A percentile compares a stretch with the other conserved stretches of the same genome.
Evolutionary conservation across 2,113 vertebrate species (phyloP).

Genomic region (Lota lota): DNA sequence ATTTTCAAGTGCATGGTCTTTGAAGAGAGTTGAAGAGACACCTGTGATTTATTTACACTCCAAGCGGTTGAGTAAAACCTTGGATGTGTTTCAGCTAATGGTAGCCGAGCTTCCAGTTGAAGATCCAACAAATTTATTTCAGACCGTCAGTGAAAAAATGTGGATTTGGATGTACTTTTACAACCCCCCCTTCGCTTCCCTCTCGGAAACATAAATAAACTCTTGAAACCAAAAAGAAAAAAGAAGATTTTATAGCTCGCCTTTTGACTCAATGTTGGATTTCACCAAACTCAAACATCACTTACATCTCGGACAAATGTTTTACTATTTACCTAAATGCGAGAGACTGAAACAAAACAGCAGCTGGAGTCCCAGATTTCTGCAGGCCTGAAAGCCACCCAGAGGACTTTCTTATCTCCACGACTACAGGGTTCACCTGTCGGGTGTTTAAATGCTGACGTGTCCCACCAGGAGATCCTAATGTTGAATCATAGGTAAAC

Average conservation of each 20-base stretch:
- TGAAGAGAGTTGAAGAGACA: too few species aligned
- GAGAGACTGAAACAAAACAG: not conserved
- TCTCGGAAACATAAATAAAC: not conserved
- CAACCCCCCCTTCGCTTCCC: not conserved
- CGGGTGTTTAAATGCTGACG: slow-evolving; percentile 8
- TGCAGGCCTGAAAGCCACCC: not conserved
- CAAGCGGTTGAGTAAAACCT: too few species aligned
- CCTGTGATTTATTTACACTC: too few species aligned
- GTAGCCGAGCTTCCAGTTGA: too few species aligned
- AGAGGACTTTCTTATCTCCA: slow-evolving; percentile 14
- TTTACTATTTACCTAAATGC: not conserved
- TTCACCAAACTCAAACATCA: not conserved
- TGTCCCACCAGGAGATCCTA: too few species aligned
- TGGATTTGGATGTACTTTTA: not conserved
- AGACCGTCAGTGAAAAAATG: not conserved
- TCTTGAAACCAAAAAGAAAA: slow-evolving; percentile 2
- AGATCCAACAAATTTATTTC: too few species aligned
- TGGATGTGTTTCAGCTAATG: too few species aligned
- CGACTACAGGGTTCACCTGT: slow-evolving; percentile 25
- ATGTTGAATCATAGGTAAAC: too few species aligned
- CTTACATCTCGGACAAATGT: not conserved
- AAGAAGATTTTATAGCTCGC: slow-evolving; percentile 3
- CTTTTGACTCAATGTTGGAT: not conserved
- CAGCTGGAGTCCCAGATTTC: not conserved
- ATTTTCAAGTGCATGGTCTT: too few species aligned